phyloP scores from a whole-genome alignment of 1,140 invertebrate species.

The Phenacoccus solenopsis region DNA sequence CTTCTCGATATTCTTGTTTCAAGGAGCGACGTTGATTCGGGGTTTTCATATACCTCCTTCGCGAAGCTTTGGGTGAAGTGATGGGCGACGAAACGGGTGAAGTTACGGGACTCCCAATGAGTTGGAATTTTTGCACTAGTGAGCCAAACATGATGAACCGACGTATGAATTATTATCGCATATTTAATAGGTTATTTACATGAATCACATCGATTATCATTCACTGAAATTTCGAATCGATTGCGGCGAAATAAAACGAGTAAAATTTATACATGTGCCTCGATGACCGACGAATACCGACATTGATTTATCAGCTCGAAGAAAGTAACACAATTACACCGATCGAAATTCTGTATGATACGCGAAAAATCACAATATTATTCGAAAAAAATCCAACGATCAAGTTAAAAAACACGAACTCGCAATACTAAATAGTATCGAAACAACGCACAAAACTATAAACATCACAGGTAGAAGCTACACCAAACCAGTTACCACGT shows the following conservation, averaged over 20 bases:
- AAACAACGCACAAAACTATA: neutral
- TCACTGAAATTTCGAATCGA: too few relatives aligned
- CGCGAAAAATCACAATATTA: too few relatives aligned
- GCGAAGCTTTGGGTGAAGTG: slow-evolving; percentile 24
- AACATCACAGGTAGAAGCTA: slow-evolving; percentile 7
- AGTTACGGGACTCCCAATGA: slow-evolving; percentile 24
- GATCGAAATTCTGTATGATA: too few relatives aligned
- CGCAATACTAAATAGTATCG: neutral
- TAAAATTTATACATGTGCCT: too few relatives aligned
- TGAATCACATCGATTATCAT: too few relatives aligned
- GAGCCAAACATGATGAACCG: slow-evolving; percentile 27
- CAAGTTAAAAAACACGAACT: neutral
- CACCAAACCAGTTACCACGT: slow-evolving; percentile 6
- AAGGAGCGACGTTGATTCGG: slow-evolving; percentile 24
- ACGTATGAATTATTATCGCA: too few relatives aligned
- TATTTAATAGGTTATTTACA: too few relatives aligned
- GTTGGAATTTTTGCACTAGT: slow-evolving; percentile 27
- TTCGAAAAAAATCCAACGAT: too few relatives aligned
- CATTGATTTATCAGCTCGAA: too few relatives aligned
- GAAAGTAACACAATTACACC: too few relatives aligned
- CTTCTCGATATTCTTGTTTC: slow-evolving; percentile 29
- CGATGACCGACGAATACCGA: too few relatives aligned
- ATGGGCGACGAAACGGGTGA: slow-evolving; percentile 26
- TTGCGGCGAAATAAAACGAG: too few relatives aligned
- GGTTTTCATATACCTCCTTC: slow-evolving; percentile 22